Evolutionary conservation across 2,113 vertebrate species (phyloP).

Genomic region (Erinaceus europaeus): DNA sequence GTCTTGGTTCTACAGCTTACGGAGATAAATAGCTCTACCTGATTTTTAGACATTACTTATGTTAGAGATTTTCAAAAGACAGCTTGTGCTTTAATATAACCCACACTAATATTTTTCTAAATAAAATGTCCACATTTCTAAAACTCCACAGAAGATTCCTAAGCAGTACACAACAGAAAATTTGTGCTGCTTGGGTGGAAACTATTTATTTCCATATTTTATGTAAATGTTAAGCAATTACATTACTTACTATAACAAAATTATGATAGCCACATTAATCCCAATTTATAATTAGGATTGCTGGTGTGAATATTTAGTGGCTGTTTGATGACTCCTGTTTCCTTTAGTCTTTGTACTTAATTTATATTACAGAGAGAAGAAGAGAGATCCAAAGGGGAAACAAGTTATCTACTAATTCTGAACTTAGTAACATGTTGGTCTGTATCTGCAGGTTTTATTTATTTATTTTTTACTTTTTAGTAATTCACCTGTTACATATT

Average conservation of each 20-base stretch:
- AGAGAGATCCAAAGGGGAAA: not conserved
- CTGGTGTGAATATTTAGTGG: not conserved
- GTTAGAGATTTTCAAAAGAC: not conserved
- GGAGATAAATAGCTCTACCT: not conserved
- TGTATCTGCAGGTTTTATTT: not conserved
- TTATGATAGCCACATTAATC: not conserved
- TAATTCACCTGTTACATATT: not conserved
- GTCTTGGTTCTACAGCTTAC: not conserved
- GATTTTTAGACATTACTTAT: not conserved
- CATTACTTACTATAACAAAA: not conserved
- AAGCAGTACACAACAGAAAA: not conserved
- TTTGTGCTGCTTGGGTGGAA: not conserved
- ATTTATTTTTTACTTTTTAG: not conserved
- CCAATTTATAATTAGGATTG: not conserved
- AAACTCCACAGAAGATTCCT: not conserved
- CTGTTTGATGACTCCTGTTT: not conserved
- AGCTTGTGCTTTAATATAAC: not conserved
- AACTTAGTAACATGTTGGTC: not conserved
- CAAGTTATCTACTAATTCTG: not conserved
- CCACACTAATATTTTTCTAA: constrained; percentile 9
- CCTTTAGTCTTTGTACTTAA: not conserved
- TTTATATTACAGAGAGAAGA: not conserved
- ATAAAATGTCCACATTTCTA: not conserved
- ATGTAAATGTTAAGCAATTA: not conserved
- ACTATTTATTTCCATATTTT: not conserved